Percentiles rank a stretch among this genome's conserved stretches.
Evolutionary conservation across 2,113 vertebrate genomes (phyloP).

Genomic region (Phrynosoma platyrhinos): DNA sequence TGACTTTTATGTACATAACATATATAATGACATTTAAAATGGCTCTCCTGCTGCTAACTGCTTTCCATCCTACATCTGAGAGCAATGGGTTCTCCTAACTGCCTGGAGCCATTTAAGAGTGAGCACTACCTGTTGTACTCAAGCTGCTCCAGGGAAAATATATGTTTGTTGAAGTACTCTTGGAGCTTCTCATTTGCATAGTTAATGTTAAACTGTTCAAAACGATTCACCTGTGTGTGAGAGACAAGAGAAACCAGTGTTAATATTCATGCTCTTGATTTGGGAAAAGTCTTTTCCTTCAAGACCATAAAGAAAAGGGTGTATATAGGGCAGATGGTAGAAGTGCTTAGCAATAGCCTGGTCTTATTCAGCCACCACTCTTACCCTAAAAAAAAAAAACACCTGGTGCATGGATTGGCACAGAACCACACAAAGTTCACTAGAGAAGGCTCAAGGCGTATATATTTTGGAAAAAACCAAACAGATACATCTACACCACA

Average conservation of each 20-base stretch:
- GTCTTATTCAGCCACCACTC: slow-evolving; percentile 22
- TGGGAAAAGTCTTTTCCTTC: slow-evolving; percentile 6
- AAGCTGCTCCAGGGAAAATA: slow-evolving; percentile 94
- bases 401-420: neutral
- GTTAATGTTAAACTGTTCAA: slow-evolving; percentile 95
- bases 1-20: neutral
- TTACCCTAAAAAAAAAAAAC: neutral
- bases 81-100: neutral
- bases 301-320: neutral
- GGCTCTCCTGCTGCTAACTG: neutral
- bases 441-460: slow-evolving; percentile 5
- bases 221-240: slow-evolving; percentile 86
- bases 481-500: neutral
- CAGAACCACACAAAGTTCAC: neutral
- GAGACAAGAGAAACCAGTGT: slow-evolving; percentile 48
- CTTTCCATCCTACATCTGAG: neutral
- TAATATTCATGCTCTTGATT: neutral
- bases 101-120: slow-evolving; percentile 1
- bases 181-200: slow-evolving; percentile 95
- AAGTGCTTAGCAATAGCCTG: neutral
- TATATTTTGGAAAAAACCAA: no score
- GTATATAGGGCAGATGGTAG: neutral
- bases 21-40: neutral
- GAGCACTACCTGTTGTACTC: slow-evolving; percentile 89
- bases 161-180: slow-evolving; percentile 95